Evolutionary conservation across 1,140 invertebrate species (phyloP), one percentile per base, ranked within the genome.

Genomic region (Pseudomyrmex pallidus): DNA sequence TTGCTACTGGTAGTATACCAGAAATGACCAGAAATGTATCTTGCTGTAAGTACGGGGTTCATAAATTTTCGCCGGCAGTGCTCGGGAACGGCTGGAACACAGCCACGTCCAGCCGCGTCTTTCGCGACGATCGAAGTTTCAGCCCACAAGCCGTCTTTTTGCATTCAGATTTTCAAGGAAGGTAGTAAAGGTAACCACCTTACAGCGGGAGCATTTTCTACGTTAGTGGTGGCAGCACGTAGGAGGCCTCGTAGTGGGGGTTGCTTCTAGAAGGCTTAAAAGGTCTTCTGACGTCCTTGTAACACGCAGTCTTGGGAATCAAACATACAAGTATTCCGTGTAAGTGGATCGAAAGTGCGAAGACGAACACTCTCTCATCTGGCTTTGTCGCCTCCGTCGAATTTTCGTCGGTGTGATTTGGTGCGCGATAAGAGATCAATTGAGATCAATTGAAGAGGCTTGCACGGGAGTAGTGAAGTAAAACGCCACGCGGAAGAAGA

Each of bases 241-340:
- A 77, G 85, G 88, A 35, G 59, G 52, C 17, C 73, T 62, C 66
- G 68, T 68, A 88, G 91, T 90, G 89, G 91, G 91, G 89, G 52
- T 90, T 35, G 83, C 66, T 82, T 90, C 35, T 35, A 67, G 89
- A 93, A 91, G 83, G 91, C 91, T 93, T 93, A 94, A 93, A 94
- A 94, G 88, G 92, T 90, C 90, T 91, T 90, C 86, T 78, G 86
- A 90, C 92, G 89, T 83, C 89, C 92, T 91, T 89, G 85, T 85
- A 82, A 90, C 91, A 92, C 92, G 92, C 92, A 94, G 93, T 94
- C 85, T 87, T 90, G 44, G 84, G 90, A 35, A 90, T 89, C 86
- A 88, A 91, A 89, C 83, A 67, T 88, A 88, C 82, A 59, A 74
- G 61, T 63, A 83, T 70, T 52, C 61, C 57, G 44, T 68, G 20